Conservation (phyloP, 2,113 vertebrate species). For the Oreotragus oreotragus region DNA sequence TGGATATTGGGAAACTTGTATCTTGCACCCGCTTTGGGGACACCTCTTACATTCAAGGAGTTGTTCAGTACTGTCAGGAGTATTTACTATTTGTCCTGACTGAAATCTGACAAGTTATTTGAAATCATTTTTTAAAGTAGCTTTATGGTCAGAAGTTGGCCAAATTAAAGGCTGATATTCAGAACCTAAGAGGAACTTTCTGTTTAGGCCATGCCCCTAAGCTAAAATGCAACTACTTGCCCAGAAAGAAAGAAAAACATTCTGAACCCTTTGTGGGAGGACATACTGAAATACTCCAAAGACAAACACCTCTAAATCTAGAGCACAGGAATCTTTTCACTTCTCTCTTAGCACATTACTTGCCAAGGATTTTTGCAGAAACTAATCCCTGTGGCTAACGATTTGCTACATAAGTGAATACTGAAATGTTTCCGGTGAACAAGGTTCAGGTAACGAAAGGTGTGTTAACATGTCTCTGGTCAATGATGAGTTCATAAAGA, state of each 20-base stretch:
- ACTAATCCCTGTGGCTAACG: neutral
- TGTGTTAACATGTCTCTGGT: neutral
- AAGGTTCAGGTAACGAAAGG: neutral
- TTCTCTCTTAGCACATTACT: neutral
- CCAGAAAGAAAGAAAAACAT: neutral
- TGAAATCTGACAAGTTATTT: neutral
- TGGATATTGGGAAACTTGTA: neutral
- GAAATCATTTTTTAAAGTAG: neutral
- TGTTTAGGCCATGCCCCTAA: neutral
- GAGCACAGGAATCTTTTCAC: neutral
- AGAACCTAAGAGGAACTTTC: neutral
- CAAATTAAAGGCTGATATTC: neutral
- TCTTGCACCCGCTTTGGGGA: neutral
- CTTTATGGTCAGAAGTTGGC: neutral
- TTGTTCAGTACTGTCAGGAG: neutral
- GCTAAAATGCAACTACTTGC: neutral
- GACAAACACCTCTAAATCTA: neutral
- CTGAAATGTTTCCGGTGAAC: neutral
- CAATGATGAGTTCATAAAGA: neutral
- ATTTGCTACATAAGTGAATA: neutral
- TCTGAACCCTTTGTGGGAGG: neutral
- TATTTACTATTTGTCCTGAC: neutral
- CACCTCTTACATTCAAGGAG: neutral
- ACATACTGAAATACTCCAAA: neutral
- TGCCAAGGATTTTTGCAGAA: neutral